phyloP scores from a whole-genome alignment of 2,113 vertebrate species.

The Ophthalmolycus amberensis region DNA sequence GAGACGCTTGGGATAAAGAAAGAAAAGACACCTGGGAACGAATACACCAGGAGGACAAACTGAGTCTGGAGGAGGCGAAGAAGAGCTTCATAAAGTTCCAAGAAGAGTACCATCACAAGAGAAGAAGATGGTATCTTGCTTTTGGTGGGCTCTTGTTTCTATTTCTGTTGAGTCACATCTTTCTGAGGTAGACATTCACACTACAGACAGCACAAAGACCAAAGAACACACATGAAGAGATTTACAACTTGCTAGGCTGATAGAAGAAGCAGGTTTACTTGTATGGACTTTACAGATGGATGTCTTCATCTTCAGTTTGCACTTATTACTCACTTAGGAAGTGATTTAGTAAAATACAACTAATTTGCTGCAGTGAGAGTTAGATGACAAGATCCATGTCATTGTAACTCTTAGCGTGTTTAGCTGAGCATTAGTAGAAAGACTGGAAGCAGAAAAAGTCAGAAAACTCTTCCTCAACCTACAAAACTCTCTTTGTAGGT shows the following conservation, averaged over 20 bases:
- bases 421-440: too few species aligned
- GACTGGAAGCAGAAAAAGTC: too few species aligned
- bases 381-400: too few species aligned
- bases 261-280: background rate
- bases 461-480: too few species aligned
- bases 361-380: too few species aligned
- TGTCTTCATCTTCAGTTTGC: background rate
- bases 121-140: background rate
- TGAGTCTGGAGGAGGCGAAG: conserved; percentile 20
- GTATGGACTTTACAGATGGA: background rate
- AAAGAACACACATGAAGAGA: background rate
- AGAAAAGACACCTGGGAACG: background rate
- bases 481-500: too few species aligned
- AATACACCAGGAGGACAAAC: background rate
- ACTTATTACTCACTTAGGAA: too few species aligned
- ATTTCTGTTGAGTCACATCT: background rate
- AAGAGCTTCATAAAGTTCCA: background rate
- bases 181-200: background rate
- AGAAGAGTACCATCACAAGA: background rate
- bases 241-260: background rate
- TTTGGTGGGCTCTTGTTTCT: fast-evolving
- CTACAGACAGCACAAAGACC: background rate
- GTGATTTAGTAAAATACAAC: too few species aligned
- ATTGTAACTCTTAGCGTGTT: too few species aligned
- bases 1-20: background rate